Evolutionary conservation across 2,113 vertebrate species (phyloP), one percentile per base, ranked within the genome.

Genomic region (Fukomys damarensis): DNA sequence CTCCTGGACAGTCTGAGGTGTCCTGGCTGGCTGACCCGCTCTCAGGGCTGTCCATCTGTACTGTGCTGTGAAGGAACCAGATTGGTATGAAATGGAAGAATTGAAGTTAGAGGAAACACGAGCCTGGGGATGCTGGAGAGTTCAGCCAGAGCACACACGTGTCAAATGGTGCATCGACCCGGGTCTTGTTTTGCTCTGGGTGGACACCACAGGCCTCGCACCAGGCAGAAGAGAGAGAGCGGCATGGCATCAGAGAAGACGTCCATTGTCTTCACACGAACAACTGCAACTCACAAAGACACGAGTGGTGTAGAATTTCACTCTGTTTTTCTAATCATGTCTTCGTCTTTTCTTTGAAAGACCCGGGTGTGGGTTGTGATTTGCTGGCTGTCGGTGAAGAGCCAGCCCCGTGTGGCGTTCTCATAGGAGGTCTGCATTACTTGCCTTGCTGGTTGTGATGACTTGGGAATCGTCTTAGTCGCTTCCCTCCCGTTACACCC

Each of bases 101-200:
- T 9, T 3, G 0, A 35, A 28, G 58, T 19, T 14, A 0, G 20
- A 10, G 56, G 38, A 66, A 41, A 56, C 26, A 16, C 1, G 30
- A 72, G 32, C 32, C 20, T 19, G 41, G 32, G 8, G 2, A 1
- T 41, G 41, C n/a, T 35, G 0, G 61, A 32, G 22, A 24, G n/a
- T 46, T 19, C 52, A n/a, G 22, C 17, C 28, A 61, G 17, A 66
- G 68, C 38, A 14, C 17, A 0, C 26, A 32, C 41, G 24, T 28
- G 0, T 59, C 56, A 52, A 70, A 17, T 7, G 24, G 30, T 22
- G 32, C n/a, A 59, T 35, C 46, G 76, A 90, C 32, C 28, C 35
- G 58, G 32, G 46, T 46, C 85, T 63, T 49, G 38, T 89, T 94
- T 77, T 12, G 12, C 77, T 79, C 43, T 24, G 49, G 9, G 59